Percentiles rank a stretch among this genome's conserved stretches.
Conservation (phyloP, 2,888 invertebrate genomes). For the Harpalus rubripes region DNA sequence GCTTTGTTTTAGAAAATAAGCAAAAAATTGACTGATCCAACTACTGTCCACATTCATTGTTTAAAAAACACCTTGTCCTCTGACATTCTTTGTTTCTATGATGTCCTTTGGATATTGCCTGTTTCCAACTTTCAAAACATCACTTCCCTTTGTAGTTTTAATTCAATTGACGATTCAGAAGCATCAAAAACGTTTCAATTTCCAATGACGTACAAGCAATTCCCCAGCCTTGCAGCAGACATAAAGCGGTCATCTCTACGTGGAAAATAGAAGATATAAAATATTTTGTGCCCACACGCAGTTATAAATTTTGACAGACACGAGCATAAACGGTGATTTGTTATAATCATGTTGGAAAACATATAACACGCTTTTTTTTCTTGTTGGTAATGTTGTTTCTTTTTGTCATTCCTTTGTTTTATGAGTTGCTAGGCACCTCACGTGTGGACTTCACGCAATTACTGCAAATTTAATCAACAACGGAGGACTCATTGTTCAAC, state of each 20-base stretch:
- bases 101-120: neutral
- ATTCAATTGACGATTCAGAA: constrained; percentile 18
- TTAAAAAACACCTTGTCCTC: neutral
- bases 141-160: constrained; percentile 8
- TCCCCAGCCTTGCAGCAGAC: constrained; percentile 50
- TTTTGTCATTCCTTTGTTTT: constrained; percentile 53
- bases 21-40: too few relatives aligned
- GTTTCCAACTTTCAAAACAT: neutral
- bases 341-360: constrained; percentile 63
- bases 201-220: neutral
- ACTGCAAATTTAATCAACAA: constrained; percentile 47
- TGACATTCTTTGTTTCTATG: neutral
- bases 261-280: constrained; percentile 67
- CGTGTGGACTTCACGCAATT: constrained; percentile 42
- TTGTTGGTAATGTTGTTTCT: constrained; percentile 45
- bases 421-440: constrained; percentile 32
- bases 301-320: constrained; percentile 66
- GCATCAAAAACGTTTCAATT: constrained; percentile 28
- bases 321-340: constrained; percentile 64
- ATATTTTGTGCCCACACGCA: constrained; percentile 65
- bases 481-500: neutral
- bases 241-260: constrained; percentile 61
- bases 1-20: too few relatives aligned
- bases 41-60: too few relatives aligned
- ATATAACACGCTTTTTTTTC: constrained; percentile 47